These are phyloP conservation scores for Brachionus rotundiformis DNA, from an alignment of 1,140 invertebrate genomes.

Conservation along the genomic window DNA sequence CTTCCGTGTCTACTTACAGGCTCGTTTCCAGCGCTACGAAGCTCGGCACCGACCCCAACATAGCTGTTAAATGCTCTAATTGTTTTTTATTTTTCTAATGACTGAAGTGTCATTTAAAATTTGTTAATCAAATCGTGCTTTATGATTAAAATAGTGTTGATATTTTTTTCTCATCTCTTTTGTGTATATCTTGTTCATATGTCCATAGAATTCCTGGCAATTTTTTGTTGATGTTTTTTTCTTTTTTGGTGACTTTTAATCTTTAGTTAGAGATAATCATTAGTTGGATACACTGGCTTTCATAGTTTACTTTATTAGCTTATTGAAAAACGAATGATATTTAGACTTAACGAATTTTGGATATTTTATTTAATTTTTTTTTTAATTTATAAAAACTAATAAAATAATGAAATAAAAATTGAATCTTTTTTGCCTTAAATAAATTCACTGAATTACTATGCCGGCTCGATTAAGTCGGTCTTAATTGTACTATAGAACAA, in stretches of 20 bases:
- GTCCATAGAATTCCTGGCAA: not conserved
- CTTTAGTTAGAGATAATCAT: not conserved
- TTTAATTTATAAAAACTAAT: not conserved
- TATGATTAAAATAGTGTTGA: not conserved
- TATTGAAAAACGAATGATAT: slow-evolving; percentile 16
- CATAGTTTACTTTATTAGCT: not conserved
- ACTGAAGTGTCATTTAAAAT: not conserved
- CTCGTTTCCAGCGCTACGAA: not conserved
- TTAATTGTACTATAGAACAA: too few species aligned
- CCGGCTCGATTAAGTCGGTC: too few species aligned
- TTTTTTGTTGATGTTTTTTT: not conserved
- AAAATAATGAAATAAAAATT: too few species aligned
- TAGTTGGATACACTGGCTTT: not conserved
- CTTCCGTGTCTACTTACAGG: not conserved
- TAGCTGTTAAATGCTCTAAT: not conserved
- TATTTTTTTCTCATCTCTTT: not conserved
- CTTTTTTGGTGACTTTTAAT: not conserved
- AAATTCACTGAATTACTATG: too few species aligned
- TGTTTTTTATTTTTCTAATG: not conserved
- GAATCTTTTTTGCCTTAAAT: too few species aligned
- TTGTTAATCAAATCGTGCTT: slow-evolving; percentile 19
- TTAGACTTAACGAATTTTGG: slow-evolving; percentile 7
- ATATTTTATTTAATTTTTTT: slow-evolving; percentile 13
- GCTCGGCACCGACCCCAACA: not conserved
- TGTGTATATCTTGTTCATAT: slow-evolving; percentile 19